A percentile compares a stretch with the other conserved stretches of the same genome.
phyloP scores from a whole-genome alignment of 2,113 vertebrate species.

The Sylvia atricapilla region DNA sequence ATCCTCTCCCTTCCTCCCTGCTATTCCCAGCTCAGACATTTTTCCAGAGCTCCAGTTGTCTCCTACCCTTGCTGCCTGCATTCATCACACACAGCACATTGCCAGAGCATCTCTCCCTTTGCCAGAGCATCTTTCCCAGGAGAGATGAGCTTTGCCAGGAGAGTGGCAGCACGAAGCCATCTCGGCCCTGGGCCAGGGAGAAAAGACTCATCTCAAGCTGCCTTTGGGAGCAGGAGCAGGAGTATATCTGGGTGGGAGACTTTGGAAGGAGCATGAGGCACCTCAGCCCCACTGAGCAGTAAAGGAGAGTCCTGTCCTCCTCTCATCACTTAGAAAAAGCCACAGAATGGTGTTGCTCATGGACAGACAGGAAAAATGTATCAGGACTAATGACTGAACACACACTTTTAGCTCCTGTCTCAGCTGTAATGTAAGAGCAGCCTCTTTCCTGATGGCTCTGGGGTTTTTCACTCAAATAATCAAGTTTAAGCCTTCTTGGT shows the following conservation, averaged over 20 bases:
- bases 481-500: background rate
- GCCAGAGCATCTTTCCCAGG: background rate
- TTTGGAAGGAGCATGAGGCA: background rate
- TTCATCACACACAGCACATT: background rate
- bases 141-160: background rate
- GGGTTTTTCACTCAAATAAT: background rate
- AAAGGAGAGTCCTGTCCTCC: background rate
- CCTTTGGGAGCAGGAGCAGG: background rate
- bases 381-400: background rate
- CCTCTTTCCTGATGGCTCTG: background rate
- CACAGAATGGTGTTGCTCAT: background rate
- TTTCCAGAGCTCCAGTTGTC: background rate
- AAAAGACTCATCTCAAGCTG: background rate
- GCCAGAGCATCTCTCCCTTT: background rate
- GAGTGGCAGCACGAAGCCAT: background rate
- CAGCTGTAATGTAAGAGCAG: background rate
- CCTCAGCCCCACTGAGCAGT: background rate
- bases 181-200: fast-evolving
- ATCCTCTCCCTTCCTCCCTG: background rate
- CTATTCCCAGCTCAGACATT: background rate
- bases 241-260: background rate
- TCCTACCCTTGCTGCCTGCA: background rate
- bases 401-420: background rate
- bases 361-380: background rate
- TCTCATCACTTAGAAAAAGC: background rate